Conservation (phyloP, 2,888 invertebrate species). For the Helicoverpa assulta region DNA sequence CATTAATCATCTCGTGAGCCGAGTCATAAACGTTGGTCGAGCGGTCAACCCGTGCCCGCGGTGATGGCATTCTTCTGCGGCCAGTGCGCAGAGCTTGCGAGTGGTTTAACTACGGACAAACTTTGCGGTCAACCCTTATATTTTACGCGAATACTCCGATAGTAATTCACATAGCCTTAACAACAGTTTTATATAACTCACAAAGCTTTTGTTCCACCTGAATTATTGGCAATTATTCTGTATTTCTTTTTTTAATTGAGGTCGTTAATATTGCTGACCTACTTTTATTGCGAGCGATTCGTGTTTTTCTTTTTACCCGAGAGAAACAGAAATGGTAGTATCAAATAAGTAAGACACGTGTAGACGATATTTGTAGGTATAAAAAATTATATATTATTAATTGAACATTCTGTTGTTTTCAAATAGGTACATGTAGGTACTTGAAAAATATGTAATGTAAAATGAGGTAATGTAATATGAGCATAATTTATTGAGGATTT, state of each 20-base stretch:
- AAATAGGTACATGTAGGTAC: too few relatives aligned
- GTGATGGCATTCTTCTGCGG: slow-evolving; percentile 71
- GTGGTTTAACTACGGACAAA: slow-evolving; percentile 71
- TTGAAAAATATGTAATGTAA: too few relatives aligned
- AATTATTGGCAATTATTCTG: neutral
- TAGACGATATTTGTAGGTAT: too few relatives aligned
- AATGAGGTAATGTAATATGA: too few relatives aligned
- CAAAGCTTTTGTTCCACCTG: slow-evolving; percentile 11
- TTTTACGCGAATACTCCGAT: slow-evolving; percentile 61
- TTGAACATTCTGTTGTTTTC: too few relatives aligned
- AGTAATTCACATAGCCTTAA: slow-evolving; percentile 42
- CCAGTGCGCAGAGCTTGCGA: slow-evolving; percentile 65
- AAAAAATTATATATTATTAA: too few relatives aligned
- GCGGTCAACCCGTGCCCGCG: slow-evolving; percentile 37
- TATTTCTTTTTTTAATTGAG: slow-evolving; percentile 1
- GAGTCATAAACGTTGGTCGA: slow-evolving; percentile 56
- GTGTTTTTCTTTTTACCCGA: neutral
- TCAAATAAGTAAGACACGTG: too few relatives aligned
- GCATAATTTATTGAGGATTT: too few relatives aligned
- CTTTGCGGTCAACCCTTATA: slow-evolving; percentile 75
- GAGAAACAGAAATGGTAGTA: too few relatives aligned
- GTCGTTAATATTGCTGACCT: neutral
- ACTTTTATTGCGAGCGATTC: neutral
- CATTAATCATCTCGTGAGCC: slow-evolving; percentile 60
- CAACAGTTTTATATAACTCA: slow-evolving; percentile 13